These are phyloP conservation scores for Lytechinus variegatus DNA, from an alignment of 35 echinoderm and acorn worm species.

Conservation along the genomic window DNA sequence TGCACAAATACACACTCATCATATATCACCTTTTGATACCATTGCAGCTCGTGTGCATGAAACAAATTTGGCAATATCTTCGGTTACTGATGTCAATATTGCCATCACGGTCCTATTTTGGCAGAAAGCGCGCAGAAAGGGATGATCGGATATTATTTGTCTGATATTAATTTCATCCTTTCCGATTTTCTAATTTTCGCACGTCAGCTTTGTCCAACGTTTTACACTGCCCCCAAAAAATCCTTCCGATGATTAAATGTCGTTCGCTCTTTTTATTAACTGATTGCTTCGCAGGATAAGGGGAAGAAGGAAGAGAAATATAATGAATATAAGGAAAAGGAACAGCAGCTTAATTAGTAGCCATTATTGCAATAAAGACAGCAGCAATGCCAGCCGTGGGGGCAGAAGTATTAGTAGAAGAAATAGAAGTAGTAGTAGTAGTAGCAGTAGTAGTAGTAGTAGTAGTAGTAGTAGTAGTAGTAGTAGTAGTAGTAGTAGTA, in stretches of 20 bases:
- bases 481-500: too few species aligned
- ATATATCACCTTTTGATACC: neutral
- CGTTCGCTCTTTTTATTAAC: neutral
- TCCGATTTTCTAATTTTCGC: neutral
- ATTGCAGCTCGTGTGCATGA: neutral
- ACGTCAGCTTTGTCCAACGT: neutral
- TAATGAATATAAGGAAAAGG: too few species aligned
- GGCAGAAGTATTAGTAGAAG: too few species aligned
- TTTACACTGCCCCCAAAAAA: neutral
- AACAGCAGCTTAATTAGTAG: too few species aligned
- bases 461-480: too few species aligned
- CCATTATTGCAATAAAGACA: too few species aligned
- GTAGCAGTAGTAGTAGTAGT: too few species aligned
- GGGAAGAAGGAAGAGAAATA: too few species aligned
- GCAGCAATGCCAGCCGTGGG: too few species aligned
- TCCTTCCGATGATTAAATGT: neutral
- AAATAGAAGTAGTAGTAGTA: too few species aligned
- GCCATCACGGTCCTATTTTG: neutral
- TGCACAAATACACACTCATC: conserved; percentile 23
- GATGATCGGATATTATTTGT: conserved; percentile 2
- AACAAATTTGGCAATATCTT: conserved; percentile 13
- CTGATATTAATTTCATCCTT: conserved; percentile 4
- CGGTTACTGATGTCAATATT: neutral
- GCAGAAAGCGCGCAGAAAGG: neutral
- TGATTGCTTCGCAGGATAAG: neutral